Conservation (phyloP, 2,797 vertebrate genomes). For the Sebastes trivittatus region DNA sequence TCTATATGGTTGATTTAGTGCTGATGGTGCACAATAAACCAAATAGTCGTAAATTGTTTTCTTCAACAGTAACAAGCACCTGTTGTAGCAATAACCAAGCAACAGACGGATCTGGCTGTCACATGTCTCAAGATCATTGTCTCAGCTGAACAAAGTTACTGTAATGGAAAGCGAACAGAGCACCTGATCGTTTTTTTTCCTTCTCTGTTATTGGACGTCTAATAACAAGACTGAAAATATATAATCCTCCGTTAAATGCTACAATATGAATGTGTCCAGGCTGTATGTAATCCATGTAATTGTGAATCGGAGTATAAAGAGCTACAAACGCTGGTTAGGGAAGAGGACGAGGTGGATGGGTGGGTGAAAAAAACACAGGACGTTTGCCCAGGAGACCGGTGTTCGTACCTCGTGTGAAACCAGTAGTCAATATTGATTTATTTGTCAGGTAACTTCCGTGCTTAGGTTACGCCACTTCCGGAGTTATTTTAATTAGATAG, state of each 20-base stretch:
- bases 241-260: neutral
- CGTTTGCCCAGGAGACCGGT: no score
- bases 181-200: neutral
- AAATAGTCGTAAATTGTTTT: constrained; percentile 38
- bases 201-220: neutral
- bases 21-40: constrained; percentile 38
- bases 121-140: neutral
- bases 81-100: neutral
- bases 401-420: no score
- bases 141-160: neutral
- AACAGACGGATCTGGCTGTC: neutral
- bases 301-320: no score
- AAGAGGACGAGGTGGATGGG: accelerated
- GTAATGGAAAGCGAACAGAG: neutral
- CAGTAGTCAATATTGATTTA: no score
- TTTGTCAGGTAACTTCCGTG: no score
- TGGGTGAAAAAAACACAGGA: no score
- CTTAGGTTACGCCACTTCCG: no score
- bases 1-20: constrained; percentile 48
- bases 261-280: neutral
- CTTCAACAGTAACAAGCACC: constrained; percentile 14
- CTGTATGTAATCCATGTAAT: no score
- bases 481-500: no score
- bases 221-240: neutral
- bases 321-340: accelerated